phyloP scores from a whole-genome alignment of 1,140 invertebrate species.

The Brachionus manjavacas region DNA sequence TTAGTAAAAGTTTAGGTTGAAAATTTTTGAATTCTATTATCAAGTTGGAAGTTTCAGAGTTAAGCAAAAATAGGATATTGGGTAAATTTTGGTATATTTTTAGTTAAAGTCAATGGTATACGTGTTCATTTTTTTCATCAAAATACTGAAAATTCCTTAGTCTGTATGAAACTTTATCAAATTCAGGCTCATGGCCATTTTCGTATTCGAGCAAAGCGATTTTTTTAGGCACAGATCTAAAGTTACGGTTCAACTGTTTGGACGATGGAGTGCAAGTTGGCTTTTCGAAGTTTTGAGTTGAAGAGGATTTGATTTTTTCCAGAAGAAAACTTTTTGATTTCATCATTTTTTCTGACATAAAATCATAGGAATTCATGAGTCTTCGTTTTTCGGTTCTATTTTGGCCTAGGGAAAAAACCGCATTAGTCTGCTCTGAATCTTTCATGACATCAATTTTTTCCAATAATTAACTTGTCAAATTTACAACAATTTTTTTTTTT shows the following conservation, averaged over 20 bases:
- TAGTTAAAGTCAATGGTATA: background rate
- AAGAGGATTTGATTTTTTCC: conserved; percentile 11
- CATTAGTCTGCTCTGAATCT: background rate
- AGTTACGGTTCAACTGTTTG: background rate
- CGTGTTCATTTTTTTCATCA: background rate
- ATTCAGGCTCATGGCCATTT: background rate
- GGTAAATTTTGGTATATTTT: background rate
- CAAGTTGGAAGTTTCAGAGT: background rate
- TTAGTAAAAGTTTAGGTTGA: background rate
- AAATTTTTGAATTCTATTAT: background rate
- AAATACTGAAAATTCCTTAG: conserved; percentile 17
- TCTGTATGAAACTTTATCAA: background rate
- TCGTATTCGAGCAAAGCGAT: background rate
- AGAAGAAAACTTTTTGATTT: background rate
- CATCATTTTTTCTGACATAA: background rate
- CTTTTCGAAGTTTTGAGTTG: background rate
- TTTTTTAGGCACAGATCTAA: background rate
- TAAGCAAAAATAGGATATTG: background rate
- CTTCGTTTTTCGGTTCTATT: background rate
- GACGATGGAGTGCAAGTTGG: background rate
- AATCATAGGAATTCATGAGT: background rate
- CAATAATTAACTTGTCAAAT: background rate
- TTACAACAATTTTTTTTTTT: background rate
- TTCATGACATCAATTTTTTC: conserved; percentile 16
- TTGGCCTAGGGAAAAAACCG: background rate